A percentile compares a stretch with the other conserved stretches of the same genome.
Conservation (phyloP, 2,888 invertebrate genomes). For the Tetragonula carbonaria region DNA sequence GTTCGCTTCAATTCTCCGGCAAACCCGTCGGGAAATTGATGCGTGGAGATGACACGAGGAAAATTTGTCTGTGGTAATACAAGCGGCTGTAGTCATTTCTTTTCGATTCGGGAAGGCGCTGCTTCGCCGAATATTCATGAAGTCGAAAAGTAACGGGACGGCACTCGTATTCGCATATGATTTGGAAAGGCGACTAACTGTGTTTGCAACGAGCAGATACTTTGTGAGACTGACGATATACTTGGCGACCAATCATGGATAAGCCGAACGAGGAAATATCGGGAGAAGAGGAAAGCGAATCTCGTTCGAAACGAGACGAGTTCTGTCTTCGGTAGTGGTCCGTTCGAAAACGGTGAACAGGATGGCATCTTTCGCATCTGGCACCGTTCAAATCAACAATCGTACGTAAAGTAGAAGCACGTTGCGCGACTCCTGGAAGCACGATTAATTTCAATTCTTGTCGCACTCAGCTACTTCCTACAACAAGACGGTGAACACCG, state of each 20-base stretch:
- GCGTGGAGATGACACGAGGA: neutral
- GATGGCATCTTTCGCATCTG: slow-evolving; percentile 5
- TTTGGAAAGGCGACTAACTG: slow-evolving; percentile 1
- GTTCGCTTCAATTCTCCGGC: slow-evolving; percentile 24
- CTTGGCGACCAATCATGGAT: neutral
- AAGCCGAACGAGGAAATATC: neutral
- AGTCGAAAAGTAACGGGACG: slow-evolving; percentile 52
- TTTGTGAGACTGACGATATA: neutral
- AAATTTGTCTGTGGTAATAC: neutral
- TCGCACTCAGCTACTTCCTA: slow-evolving; percentile 74
- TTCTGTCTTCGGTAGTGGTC: slow-evolving; percentile 6
- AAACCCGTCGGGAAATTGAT: slow-evolving; percentile 62
- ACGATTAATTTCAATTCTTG: slow-evolving; percentile 77
- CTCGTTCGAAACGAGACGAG: slow-evolving; percentile 25
- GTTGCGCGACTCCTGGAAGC: slow-evolving; percentile 40
- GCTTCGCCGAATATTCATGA: slow-evolving; percentile 52
- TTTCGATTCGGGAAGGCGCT: slow-evolving; percentile 1
- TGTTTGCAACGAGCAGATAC: neutral
- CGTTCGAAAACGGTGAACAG: neutral
- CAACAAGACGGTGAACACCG: slow-evolving; percentile 63
- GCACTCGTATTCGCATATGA: slow-evolving; percentile 15
- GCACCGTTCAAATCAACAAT: slow-evolving; percentile 52
- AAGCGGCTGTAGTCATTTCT: neutral
- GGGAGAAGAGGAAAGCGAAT: neutral
- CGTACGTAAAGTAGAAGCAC: slow-evolving; percentile 35